These are phyloP conservation scores for Hyles euphorbiae DNA, from an alignment of 1,140 invertebrate genomes.

Conservation along the genomic window DNA sequence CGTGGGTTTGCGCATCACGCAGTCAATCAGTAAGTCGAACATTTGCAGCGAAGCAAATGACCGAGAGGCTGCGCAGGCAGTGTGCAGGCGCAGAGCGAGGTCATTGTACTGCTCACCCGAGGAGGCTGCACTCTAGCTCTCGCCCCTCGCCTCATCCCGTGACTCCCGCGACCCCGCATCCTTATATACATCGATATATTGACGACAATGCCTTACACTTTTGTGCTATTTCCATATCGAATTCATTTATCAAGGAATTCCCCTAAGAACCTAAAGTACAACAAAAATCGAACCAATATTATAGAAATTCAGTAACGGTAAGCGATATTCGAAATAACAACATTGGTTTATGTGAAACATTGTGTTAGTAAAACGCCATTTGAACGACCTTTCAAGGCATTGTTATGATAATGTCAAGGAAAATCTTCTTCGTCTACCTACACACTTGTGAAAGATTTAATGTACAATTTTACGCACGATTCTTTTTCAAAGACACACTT, in stretches of 20 bases:
- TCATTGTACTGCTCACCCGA: constrained; percentile 54
- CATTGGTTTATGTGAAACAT: no score
- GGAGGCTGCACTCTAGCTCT: constrained; percentile 54
- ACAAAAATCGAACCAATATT: no score
- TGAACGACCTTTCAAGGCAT: constrained; percentile 1
- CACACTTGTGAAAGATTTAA: no score
- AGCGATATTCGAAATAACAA: no score
- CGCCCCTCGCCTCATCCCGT: constrained; percentile 30
- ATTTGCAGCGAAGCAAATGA: constrained; percentile 28
- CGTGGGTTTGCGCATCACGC: constrained; percentile 14
- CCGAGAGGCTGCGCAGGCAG: constrained; percentile 45
- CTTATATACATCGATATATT: constrained; percentile 13
- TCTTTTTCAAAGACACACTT: no score
- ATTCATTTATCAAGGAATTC: no score
- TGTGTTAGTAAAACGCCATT: background rate
- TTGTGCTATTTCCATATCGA: no score
- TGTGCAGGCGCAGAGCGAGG: constrained; percentile 49
- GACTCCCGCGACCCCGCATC: constrained; percentile 32
- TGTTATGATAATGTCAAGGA: constrained; percentile 2
- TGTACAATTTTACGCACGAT: no score
- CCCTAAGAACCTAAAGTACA: no score
- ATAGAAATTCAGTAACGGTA: no score
- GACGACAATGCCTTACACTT: no score
- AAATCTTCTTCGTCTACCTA: no score
- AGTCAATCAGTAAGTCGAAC: constrained; percentile 40